These are phyloP conservation scores for Aphrocallistes beatrix DNA, from an alignment of 37 sponge, comb jelly and placozoan genomes.

Conservation along the genomic window DNA sequence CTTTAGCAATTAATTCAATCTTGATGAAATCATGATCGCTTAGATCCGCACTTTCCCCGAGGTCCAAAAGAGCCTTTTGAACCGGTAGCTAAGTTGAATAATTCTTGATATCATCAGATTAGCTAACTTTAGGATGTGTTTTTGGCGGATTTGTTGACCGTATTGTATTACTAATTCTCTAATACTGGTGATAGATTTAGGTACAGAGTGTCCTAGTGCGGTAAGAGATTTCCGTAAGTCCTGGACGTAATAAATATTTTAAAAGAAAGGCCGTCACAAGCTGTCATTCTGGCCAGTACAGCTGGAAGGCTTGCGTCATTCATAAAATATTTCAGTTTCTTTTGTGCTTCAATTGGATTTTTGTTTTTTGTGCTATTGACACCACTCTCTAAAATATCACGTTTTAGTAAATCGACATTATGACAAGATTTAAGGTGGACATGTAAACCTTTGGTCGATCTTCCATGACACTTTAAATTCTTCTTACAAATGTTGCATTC, in stretches of 20 bases:
- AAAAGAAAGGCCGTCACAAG: background rate
- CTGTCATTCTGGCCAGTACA: background rate
- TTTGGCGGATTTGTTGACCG: background rate
- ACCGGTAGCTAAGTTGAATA: background rate
- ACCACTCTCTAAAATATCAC: background rate
- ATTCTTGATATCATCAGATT: background rate
- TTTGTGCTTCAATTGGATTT: background rate
- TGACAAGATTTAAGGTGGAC: background rate
- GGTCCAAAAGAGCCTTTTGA: background rate
- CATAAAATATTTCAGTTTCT: background rate
- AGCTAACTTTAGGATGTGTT: background rate
- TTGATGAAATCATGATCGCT: background rate
- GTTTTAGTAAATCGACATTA: constrained; percentile 2
- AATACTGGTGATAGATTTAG: background rate
- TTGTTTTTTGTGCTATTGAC: background rate
- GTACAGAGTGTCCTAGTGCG: background rate
- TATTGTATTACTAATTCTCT: background rate
- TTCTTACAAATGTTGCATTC: background rate
- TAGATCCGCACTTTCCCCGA: background rate
- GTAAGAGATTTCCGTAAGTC: constrained; percentile 4
- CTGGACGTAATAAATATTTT: background rate
- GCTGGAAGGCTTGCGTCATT: background rate
- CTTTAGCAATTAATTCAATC: no score
- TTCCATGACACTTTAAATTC: background rate
- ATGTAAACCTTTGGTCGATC: background rate